Percentiles rank a stretch among this genome's conserved stretches.
Conservation (phyloP, 2,888 invertebrate species). For the Hirtodrosophila confusa region DNA sequence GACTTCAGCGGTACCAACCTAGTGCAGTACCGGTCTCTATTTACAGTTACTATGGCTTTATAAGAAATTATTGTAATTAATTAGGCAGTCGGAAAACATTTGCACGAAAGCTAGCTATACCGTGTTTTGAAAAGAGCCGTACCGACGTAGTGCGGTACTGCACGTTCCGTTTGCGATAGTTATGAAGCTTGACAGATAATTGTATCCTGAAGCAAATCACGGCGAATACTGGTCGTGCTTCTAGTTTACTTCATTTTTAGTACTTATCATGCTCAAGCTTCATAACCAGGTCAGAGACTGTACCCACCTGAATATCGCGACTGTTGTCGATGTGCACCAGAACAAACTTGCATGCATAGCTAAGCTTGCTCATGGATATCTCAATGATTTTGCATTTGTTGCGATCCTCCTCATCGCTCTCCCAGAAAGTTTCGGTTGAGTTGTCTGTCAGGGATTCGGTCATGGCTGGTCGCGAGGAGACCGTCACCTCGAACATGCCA, state of each 20-base stretch:
- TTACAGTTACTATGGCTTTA: too few species aligned
- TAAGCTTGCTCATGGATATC: constrained; percentile 86
- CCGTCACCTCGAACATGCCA: constrained; percentile 86
- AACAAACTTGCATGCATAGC: constrained; percentile 86
- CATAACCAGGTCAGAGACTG: not conserved
- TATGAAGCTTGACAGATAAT: too few species aligned
- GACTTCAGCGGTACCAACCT: too few species aligned
- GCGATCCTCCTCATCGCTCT: constrained; percentile 98
- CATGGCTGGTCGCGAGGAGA: constrained; percentile 97
- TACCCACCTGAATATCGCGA: constrained; percentile 92
- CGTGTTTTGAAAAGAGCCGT: not conserved
- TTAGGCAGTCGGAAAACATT: too few species aligned
- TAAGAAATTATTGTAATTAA: too few species aligned
- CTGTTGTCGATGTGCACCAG: constrained; percentile 98
- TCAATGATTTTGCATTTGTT: constrained; percentile 95
- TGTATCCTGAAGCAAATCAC: too few species aligned
- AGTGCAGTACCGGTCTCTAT: too few species aligned
- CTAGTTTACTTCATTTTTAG: too few species aligned
- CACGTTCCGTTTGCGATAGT: too few species aligned
- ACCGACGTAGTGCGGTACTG: not conserved
- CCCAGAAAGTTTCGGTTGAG: constrained; percentile 99
- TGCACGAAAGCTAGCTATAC: too few species aligned
- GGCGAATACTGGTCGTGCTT: too few species aligned
- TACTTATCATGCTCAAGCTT: too few species aligned
- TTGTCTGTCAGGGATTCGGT: constrained; percentile 95